Evolutionary conservation across 2,113 vertebrate species (phyloP).

Genomic region (Equus przewalskii): DNA sequence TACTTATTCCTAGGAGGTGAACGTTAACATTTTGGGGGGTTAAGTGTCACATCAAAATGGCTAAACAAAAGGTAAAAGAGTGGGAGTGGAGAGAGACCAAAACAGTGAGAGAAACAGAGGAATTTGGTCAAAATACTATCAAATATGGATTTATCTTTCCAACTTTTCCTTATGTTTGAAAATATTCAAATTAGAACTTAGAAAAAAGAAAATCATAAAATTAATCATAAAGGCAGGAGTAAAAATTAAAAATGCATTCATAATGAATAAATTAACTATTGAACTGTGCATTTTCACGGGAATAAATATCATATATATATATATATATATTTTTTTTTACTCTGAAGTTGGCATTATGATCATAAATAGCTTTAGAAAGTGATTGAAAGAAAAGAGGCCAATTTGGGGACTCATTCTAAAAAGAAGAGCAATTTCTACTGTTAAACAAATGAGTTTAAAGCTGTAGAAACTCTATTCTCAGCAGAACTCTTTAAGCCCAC

Average conservation of each 20-base stretch:
- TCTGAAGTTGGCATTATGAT: background rate
- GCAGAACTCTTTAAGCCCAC: background rate
- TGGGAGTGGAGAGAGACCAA: background rate
- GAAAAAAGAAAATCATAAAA: background rate
- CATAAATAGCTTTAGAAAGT: background rate
- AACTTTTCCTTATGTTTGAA: background rate
- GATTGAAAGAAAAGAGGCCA: background rate
- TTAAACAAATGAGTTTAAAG: background rate
- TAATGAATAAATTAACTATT: background rate
- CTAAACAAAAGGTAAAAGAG: background rate
- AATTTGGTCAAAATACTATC: background rate
- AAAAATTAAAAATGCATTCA: background rate
- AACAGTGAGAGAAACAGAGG: background rate
- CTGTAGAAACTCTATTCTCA: background rate
- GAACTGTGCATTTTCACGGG: conserved; percentile 15
- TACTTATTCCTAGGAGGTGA: background rate
- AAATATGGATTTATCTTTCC: background rate
- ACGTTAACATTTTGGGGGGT: background rate
- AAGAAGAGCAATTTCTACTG: background rate
- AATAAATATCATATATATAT: background rate
- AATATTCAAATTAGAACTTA: background rate
- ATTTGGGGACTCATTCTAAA: conserved; percentile 6
- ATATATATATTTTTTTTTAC: background rate
- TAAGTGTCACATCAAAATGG: background rate
- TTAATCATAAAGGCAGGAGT: background rate